Percentiles rank a stretch among this genome's conserved stretches.
Conservation (phyloP, 2,888 invertebrate species). For the Sarcophaga caerulescens region DNA sequence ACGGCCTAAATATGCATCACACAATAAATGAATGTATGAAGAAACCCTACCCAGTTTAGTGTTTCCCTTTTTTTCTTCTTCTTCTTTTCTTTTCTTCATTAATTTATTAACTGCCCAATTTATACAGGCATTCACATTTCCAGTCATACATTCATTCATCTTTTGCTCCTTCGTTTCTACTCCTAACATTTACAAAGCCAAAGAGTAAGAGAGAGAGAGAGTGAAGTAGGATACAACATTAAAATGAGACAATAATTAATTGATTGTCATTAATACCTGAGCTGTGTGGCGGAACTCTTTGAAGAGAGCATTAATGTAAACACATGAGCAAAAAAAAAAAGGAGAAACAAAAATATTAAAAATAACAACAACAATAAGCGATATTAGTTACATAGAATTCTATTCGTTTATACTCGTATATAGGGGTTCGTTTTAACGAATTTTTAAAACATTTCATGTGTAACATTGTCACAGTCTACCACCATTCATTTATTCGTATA, state of each 20-base stretch:
- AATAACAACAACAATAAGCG: background rate
- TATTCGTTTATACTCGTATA: constrained; percentile 33
- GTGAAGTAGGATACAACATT: background rate
- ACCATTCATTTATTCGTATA: background rate
- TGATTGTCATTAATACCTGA: constrained; percentile 59
- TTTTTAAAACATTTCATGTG: background rate
- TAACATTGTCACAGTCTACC: background rate
- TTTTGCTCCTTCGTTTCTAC: too few relatives aligned
- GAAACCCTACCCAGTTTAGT: constrained; percentile 52
- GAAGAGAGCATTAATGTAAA: background rate
- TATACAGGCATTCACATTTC: too few relatives aligned
- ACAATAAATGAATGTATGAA: background rate
- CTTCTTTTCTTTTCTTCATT: too few relatives aligned
- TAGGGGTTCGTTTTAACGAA: constrained; percentile 33
- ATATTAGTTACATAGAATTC: constrained; percentile 10
- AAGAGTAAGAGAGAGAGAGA: background rate
- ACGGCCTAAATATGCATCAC: too few relatives aligned
- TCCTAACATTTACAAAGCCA: background rate
- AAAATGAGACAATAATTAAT: constrained; percentile 54
- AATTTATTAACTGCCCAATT: too few relatives aligned
- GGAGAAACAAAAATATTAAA: background rate
- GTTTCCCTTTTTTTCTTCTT: too few relatives aligned
- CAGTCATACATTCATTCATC: too few relatives aligned
- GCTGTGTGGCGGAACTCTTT: constrained; percentile 37
- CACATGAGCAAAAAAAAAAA: constrained; percentile 16